Evolutionary conservation across 30 jellyfish, hydroid and myxozoan genomes (phyloP), one percentile per base, ranked within the genome.

Genomic region (Chrysaora quinquecirrha): DNA sequence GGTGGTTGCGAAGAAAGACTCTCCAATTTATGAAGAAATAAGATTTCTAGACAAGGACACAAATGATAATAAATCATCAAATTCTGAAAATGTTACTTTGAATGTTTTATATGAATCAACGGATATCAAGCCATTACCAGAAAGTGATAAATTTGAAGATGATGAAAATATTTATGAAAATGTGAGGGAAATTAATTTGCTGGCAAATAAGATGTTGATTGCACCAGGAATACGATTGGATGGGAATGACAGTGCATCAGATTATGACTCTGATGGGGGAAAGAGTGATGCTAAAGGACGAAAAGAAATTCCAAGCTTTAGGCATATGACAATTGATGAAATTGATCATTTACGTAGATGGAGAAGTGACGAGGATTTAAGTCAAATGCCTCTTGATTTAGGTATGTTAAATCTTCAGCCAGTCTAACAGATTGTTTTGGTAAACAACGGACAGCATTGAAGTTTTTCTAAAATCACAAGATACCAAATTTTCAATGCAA

Each of bases 261-360:
- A 90, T 56, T 80, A 84, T 63, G 97, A 90, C 30, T 71, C 93
- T 19, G 85, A 82, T 61, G 33, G 65, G 33, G 87, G 77, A 1
- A 27, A 88, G 19, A 32, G 56, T 21, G 75, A 86, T 33, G 1
- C 34, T 76, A 29, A 77, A 54, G 24, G 87, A 71, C 29, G 78
- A 65, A 1, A 95, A 86, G 30, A 27, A 43, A 16, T 83, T 2
- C 93, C 96, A 12, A 38, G 58, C 46, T 91, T 73, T 75, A 68
- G 96, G 52, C 95, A 79, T 24, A 86, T 92, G 97, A 86, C 98
- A 30, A 46, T 65, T 31, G 98, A 92, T 56, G 97, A 92, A 75
- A 84, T 84, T 49, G 80, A 81, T n/a, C 54, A 50, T 16, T 34
- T 92, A 34, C 75, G 89, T 52, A 86, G 74, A 60, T 76, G 90